Percentiles rank a stretch among this genome's conserved stretches.
Evolutionary conservation across 2,888 invertebrate genomes (phyloP).

Genomic region (Mythimna ferrago): DNA sequence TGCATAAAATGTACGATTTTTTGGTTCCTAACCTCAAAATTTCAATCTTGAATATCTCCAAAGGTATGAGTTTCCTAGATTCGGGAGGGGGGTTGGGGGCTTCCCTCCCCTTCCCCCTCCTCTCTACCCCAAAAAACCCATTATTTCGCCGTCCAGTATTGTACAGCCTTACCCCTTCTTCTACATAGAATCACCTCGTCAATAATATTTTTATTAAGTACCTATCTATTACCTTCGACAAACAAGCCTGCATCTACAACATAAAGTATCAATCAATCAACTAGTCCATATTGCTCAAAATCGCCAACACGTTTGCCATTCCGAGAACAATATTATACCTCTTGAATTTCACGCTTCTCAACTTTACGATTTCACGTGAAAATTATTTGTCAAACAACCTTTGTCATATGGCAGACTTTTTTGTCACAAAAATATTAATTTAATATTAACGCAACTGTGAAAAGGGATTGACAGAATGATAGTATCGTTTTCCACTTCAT

Average conservation of each 20-base stretch:
- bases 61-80: too few species aligned
- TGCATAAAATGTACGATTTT: too few species aligned
- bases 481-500: conserved; percentile 89
- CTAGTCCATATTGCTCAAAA: conserved; percentile 28
- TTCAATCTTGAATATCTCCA: too few species aligned
- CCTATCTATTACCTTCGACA: too few species aligned
- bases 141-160: too few species aligned
- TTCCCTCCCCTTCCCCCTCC: too few species aligned
- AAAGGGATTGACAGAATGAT: conserved; percentile 87
- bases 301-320: conserved; percentile 46
- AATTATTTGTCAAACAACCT: conserved; percentile 75
- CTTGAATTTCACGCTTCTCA: conserved; percentile 74
- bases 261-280: conserved; percentile 36
- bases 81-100: too few species aligned
- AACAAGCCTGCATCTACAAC: neutral
- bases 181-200: too few species aligned
- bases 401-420: conserved; percentile 69
- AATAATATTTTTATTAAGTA: too few species aligned
- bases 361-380: conserved; percentile 73
- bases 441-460: conserved; percentile 86
- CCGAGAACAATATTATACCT: conserved; percentile 59
- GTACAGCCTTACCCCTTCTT: too few species aligned
- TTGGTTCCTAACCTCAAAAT: too few species aligned
- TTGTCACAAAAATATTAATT: conserved; percentile 84
- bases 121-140: too few species aligned